These are phyloP conservation scores for Diplazon laetatorius DNA, from an alignment of 2,888 invertebrate genomes.

Conservation along the genomic window DNA sequence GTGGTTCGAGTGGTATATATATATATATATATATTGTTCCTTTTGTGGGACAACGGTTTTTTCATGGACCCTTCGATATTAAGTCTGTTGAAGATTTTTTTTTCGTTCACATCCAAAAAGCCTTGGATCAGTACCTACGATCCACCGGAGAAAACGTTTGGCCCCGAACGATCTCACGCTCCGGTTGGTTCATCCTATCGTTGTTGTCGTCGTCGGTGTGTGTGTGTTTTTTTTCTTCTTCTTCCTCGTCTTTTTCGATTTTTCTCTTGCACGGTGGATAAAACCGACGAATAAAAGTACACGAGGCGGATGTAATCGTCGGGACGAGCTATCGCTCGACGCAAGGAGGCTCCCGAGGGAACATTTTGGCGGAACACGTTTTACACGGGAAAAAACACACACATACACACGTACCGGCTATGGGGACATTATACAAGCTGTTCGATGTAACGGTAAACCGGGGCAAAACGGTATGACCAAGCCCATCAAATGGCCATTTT, in stretches of 20 bases:
- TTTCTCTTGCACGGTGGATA: neutral
- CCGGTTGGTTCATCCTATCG: slow-evolving; percentile 14
- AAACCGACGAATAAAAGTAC: slow-evolving; percentile 45
- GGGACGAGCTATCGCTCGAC: slow-evolving; percentile 34
- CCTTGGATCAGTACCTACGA: neutral
- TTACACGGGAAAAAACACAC: slow-evolving; percentile 26
- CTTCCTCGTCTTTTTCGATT: slow-evolving; percentile 6
- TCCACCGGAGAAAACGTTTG: neutral
- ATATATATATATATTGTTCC: neutral
- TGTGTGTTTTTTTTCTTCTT: neutral
- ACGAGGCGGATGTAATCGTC: slow-evolving; percentile 45
- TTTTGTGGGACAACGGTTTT: neutral
- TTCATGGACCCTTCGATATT: neutral
- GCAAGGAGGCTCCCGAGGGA: slow-evolving; percentile 38
- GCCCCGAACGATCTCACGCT: slow-evolving; percentile 10
- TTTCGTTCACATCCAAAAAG: slow-evolving; percentile 30
- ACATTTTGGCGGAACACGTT: slow-evolving; percentile 38
- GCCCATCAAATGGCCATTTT: no score
- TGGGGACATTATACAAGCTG: slow-evolving; percentile 23
- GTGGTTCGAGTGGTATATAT: neutral
- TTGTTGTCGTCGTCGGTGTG: neutral
- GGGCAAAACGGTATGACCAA: no score
- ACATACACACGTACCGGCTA: neutral
- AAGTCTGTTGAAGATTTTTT: slow-evolving; percentile 20
- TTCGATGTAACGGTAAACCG: slow-evolving; percentile 1